Base-by-base conservation (phyloP, 2,797 vertebrate species). In the Arnoldichthys spilopterus region DNA sequence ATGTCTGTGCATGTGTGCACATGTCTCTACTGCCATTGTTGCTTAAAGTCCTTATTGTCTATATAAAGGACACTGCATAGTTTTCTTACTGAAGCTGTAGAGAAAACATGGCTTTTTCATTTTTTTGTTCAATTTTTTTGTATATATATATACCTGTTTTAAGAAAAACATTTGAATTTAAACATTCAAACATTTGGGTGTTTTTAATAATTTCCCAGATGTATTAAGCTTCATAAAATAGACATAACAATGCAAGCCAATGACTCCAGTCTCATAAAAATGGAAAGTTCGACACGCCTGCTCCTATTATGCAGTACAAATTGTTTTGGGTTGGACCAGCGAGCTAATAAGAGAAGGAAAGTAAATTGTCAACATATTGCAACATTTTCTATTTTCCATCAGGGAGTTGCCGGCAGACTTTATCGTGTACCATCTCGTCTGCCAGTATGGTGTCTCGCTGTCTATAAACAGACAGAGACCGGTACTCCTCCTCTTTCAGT, bases 221-320 rank as follows among this genome's bases (percentile, higher is more conserved):
- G 40, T 75, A 58, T 84, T 80, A 72, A 75, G 56, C 61, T 77
- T 75, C 20, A 47, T 59, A 62, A 56, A 82, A 81, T 53, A 88
- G 82, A 86, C 82, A 80, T 82, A 87, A 87, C 83, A 86, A 82
- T 74, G 78, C 70, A 81, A 75, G 76, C 22, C 71, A 87, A 79
- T 81, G 11, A 79, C 68, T 81, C 81, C 83, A 32, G 76, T 75
- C 20, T 0, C 7, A 69, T 32, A 83, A 84, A 86, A 88, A 75
- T 70, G 63, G 24, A 64, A 76, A 76, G 45, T 15, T 61, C 84
- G 85, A 83, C 85, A 78, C 77, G 54, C 81, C 87, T 84, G 70
- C 83, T 30, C 84, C 86, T 87, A 77, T 77, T 63, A 75, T 68
- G 74, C 78, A 54, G 56, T 30, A 82, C 82, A 84, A 82, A 87